Evolutionary conservation across 2,113 vertebrate genomes (phyloP).

Genomic region (Spea bombifrons): DNA sequence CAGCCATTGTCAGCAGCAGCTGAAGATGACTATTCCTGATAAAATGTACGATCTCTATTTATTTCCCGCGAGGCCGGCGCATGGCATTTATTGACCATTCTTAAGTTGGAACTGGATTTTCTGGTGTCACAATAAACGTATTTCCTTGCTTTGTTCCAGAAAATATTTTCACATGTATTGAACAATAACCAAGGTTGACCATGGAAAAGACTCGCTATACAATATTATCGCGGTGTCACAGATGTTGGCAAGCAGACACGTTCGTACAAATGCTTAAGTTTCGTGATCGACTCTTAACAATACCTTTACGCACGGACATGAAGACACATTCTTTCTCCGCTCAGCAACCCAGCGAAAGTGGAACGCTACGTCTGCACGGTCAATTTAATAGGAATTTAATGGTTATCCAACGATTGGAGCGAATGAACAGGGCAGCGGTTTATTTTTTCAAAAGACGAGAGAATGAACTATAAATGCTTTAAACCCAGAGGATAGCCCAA

Average conservation of each 20-base stretch:
- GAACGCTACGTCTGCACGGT: too few species aligned
- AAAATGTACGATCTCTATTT: conserved; percentile 47
- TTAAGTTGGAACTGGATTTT: not conserved
- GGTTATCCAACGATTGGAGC: too few species aligned
- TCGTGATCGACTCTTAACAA: too few species aligned
- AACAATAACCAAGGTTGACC: conserved; percentile 31
- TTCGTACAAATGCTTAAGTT: not conserved
- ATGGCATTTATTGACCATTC: conserved; percentile 6
- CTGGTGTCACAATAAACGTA: conserved; percentile 32
- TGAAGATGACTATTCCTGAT: not conserved
- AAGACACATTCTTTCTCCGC: too few species aligned
- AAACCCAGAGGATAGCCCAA: too few species aligned
- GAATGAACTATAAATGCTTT: too few species aligned
- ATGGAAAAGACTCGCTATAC: conserved; percentile 29
- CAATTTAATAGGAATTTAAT: too few species aligned
- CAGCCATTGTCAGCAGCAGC: not conserved
- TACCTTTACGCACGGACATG: too few species aligned
- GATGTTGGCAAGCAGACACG: conserved; percentile 18
- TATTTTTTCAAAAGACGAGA: too few species aligned
- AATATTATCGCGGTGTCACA: conserved; percentile 38
- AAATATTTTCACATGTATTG: conserved; percentile 43
- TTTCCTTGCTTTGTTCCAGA: conserved; percentile 44
- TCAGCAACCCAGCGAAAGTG: too few species aligned
- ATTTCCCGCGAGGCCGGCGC: conserved; percentile 19
- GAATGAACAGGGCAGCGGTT: too few species aligned